phyloP scores from a whole-genome alignment of 2,113 vertebrate species.

The Misgurnus anguillicaudatus region DNA sequence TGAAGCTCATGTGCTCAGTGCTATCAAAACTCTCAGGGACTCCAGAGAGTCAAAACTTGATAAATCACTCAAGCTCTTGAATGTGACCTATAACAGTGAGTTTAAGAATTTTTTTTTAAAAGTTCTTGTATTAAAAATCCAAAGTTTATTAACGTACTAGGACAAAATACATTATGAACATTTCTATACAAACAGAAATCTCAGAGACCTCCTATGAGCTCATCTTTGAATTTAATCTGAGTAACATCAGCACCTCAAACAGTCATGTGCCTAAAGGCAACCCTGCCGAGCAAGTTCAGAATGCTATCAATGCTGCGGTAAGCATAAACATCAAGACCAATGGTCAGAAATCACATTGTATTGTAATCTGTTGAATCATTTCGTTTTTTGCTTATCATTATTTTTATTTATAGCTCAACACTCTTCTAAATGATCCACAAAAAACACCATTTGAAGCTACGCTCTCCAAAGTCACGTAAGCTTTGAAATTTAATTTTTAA shows the following conservation, averaged over 20 bases:
- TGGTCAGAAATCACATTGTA: no score
- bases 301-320: constrained; percentile 4
- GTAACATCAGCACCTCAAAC: background rate
- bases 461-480: background rate
- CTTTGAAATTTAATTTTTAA: background rate
- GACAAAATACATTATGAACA: background rate
- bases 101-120: background rate
- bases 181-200: background rate
- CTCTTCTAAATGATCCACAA: constrained; percentile 10
- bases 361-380: no score
- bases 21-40: no score
- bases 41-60: no score
- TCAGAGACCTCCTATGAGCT: constrained; percentile 13
- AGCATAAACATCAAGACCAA: background rate
- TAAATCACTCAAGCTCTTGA: no score
- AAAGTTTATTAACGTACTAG: no score
- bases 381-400: no score
- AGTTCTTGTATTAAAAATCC: no score
- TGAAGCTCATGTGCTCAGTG: no score
- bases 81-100: no score
- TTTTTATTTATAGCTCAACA: background rate
- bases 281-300: background rate
- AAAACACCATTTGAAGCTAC: background rate
- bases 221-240: background rate
- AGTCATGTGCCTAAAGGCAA: background rate